phyloP scores from a whole-genome alignment of 2,888 invertebrate genomes.

The Melolontha melolontha region DNA sequence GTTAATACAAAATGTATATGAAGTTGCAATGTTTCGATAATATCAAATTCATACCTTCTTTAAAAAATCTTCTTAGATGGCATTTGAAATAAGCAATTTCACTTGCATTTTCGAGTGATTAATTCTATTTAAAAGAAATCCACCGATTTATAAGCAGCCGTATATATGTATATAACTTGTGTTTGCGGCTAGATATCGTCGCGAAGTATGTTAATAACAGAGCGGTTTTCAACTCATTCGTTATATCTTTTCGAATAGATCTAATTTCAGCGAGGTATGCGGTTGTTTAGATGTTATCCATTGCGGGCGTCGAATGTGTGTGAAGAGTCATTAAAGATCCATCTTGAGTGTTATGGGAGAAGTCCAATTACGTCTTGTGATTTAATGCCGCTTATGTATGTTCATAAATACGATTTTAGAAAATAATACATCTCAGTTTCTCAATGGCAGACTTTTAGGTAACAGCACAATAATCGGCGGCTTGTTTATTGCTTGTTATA shows the following conservation, averaged over 20 bases:
- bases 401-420: slow-evolving; percentile 8
- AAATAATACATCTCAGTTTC: no score
- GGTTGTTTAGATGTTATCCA: slow-evolving; percentile 35
- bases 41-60: no score
- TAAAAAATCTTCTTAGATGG: no score
- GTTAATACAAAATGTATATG: no score
- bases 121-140: no score
- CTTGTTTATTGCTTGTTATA: no score
- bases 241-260: slow-evolving; percentile 31
- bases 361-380: slow-evolving; percentile 30
- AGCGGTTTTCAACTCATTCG: slow-evolving; percentile 29
- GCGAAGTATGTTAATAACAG: slow-evolving; percentile 34
- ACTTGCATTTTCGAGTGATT: no score
- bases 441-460: no score
- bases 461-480: no score
- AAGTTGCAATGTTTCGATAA: no score
- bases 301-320: slow-evolving; percentile 19
- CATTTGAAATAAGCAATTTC: no score
- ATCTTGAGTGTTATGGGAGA: slow-evolving; percentile 9
- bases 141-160: no score
- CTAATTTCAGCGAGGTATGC: slow-evolving; percentile 32
- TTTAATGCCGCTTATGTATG: slow-evolving; percentile 14
- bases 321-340: slow-evolving; percentile 14
- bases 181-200: slow-evolving; percentile 16
- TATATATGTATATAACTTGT: slow-evolving; percentile 2